These are phyloP conservation scores for Lasioglossum figueresi DNA, from an alignment of 2,888 invertebrate genomes.

Conservation along the genomic window DNA sequence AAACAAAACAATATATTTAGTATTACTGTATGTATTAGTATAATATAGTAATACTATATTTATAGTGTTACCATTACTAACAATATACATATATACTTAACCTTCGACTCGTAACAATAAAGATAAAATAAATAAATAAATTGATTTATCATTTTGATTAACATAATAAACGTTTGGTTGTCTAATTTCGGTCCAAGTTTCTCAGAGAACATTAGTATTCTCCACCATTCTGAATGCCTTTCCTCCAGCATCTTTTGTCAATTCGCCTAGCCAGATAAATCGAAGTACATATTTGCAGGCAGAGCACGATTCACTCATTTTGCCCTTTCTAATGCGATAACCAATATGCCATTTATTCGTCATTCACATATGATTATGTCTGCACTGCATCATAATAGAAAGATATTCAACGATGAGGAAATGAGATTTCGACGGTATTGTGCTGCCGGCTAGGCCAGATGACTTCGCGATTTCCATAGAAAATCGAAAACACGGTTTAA, in stretches of 20 bases:
- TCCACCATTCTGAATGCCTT: neutral
- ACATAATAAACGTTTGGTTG: neutral
- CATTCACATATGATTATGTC: conserved; percentile 23
- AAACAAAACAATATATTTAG: too few relatives aligned
- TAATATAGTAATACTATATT: too few relatives aligned
- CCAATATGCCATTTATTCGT: conserved; percentile 4
- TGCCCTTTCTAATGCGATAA: conserved; percentile 15
- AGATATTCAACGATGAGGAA: conserved; percentile 29
- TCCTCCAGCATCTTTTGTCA: neutral
- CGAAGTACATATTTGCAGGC: neutral
- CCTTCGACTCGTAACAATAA: too few relatives aligned
- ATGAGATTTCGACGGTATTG: conserved; percentile 45
- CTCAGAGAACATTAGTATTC: neutral
- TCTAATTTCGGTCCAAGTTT: neutral
- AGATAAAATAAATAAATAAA: too few relatives aligned
- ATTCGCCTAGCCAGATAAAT: neutral
- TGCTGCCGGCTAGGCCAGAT: conserved; percentile 26
- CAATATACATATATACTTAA: too few relatives aligned
- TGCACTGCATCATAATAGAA: neutral
- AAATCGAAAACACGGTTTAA: conserved; percentile 42
- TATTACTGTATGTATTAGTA: too few relatives aligned
- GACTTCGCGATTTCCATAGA: conserved; percentile 9
- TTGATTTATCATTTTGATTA: too few relatives aligned
- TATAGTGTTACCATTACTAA: too few relatives aligned
- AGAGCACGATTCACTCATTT: conserved; percentile 5